These are phyloP conservation scores for Macheiramphus alcinus DNA, from an alignment of 2,113 vertebrate species.

Conservation along the genomic window DNA sequence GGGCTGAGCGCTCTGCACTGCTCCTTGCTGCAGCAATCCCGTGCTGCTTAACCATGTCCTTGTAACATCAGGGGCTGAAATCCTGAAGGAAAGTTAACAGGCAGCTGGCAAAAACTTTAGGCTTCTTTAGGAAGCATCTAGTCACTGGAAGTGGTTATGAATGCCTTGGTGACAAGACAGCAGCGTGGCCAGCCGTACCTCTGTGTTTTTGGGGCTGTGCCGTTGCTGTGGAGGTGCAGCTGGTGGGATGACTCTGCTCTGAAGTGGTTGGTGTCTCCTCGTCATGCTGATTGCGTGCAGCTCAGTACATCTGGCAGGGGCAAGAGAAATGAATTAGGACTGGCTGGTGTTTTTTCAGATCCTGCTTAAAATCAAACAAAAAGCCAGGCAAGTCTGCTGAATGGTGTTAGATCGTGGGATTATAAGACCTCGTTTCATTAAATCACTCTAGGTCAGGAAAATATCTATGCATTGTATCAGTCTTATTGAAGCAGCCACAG, in stretches of 20 bases:
- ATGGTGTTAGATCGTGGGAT: background rate
- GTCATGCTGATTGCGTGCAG: fast-evolving
- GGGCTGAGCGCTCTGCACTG: background rate
- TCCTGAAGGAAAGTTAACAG: background rate
- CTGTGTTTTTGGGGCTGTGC: background rate
- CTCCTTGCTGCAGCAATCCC: background rate
- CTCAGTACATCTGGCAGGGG: background rate
- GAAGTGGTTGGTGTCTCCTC: background rate
- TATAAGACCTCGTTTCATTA: background rate
- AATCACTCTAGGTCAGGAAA: background rate
- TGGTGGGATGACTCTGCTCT: background rate
- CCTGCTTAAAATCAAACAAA: background rate
- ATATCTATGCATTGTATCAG: background rate
- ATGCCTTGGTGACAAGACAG: background rate
- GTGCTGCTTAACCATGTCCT: background rate
- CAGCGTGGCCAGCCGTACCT: background rate
- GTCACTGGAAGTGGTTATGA: background rate
- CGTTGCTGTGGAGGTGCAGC: fast-evolving
- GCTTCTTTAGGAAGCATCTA: background rate
- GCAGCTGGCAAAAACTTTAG: background rate
- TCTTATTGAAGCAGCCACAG: background rate
- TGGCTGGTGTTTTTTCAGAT: background rate
- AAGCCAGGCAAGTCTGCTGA: background rate
- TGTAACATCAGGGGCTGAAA: background rate
- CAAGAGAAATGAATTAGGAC: background rate